Percentiles rank a stretch among this genome's conserved stretches.
These are phyloP conservation scores for Heteromyza rotundicornis DNA, from an alignment of 2,888 invertebrate species.

Conservation along the genomic window DNA sequence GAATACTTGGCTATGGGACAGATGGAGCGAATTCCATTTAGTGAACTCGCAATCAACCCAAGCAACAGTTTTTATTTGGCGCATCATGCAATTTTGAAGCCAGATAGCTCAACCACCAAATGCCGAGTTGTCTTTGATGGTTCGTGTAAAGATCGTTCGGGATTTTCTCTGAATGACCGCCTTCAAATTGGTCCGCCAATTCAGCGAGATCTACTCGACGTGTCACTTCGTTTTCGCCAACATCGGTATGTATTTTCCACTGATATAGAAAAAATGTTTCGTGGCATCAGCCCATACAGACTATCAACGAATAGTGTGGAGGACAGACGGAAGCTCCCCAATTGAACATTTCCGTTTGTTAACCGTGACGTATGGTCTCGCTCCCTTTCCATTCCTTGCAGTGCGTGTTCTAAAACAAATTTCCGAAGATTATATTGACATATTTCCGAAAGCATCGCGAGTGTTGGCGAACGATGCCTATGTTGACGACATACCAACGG, in stretches of 20 bases:
- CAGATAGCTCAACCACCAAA: constrained; percentile 27
- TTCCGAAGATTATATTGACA: too few species aligned
- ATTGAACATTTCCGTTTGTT: background rate
- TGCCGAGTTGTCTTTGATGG: constrained; percentile 26
- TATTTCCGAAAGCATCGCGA: too few species aligned
- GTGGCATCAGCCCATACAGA: constrained; percentile 26
- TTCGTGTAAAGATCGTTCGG: constrained; percentile 22
- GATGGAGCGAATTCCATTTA: constrained; percentile 20
- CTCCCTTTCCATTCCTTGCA: background rate
- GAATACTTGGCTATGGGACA: constrained; percentile 28
- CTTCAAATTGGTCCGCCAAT: constrained; percentile 24
- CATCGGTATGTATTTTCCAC: constrained; percentile 27
- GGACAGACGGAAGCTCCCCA: constrained; percentile 22
- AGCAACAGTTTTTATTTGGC: constrained; percentile 28
- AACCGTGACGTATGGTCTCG: constrained; percentile 1
- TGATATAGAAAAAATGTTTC: constrained; percentile 31
- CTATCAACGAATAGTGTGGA: constrained; percentile 31
- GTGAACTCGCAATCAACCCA: constrained; percentile 13
- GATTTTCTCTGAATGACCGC: constrained; percentile 17
- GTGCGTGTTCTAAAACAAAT: background rate
- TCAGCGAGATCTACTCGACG: constrained; percentile 25
- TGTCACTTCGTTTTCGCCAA: constrained; percentile 29
- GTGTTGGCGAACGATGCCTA: too few species aligned
- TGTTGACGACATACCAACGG: too few species aligned
- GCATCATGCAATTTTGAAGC: constrained; percentile 31